Evolutionary conservation across 2,797 vertebrate species (phyloP), one percentile per base, ranked within the genome.

Genomic region (Hemibagrus guttatus): DNA sequence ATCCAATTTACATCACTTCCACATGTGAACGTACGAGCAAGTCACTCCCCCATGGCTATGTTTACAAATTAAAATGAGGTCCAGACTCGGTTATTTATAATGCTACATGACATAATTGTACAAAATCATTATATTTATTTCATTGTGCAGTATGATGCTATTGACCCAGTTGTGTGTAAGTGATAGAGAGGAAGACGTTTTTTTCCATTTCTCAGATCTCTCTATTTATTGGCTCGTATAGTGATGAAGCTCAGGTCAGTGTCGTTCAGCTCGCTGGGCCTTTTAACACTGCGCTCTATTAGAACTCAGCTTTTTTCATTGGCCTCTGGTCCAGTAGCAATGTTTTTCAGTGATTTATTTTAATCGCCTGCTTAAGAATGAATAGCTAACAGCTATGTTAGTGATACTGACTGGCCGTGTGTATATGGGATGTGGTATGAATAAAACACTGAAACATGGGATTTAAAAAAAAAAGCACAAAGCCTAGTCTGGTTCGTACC

Each of bases 51-150:
- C 26, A 16, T 28, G 58, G 87, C 68, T 75, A 66, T 81, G 79
- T 66, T 85, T 74, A 81, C 54, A 66, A 66, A 74, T 85, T 64
- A 82, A 82, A 88, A 88, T 76, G 7, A 85, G 54, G 84, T 88
- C 85, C 84, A 83, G 86, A 83, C 61, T 68, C 74, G 84, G 26
- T 88, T 84, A 76, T 61, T 46, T 86, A 59, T 79, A 75, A 71
- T 81, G 82, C 84, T 61, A 61, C 84, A 79, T 26, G 61, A 78
- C 59, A 66, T 86, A 83, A 87, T 85, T 86, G 83, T 84, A 58
- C n/a, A 52, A 75, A 85, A 35, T 85, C 83, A 76, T 85, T 81
- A 81, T 42, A 59, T 11, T 66, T 85, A 61, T 56, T 58, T 42
- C 49, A 58, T 16, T 81, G 26, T 75, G 39, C 35, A 26, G 26